These are phyloP conservation scores for Drosophila bocqueti DNA, from an alignment of 1,140 invertebrate species.

Conservation along the genomic window DNA sequence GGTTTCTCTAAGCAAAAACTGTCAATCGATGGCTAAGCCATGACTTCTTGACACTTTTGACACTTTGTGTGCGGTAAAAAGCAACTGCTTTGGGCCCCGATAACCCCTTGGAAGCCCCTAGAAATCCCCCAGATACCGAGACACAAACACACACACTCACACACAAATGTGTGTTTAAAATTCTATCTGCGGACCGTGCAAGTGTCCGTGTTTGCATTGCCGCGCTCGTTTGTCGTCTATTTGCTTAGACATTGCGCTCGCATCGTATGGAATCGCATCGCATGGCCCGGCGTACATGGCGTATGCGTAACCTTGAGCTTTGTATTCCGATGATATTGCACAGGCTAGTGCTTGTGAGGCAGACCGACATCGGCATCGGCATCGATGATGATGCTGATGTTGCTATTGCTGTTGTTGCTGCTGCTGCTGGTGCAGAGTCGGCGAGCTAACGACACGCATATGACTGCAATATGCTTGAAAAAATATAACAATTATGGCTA, in stretches of 20 bases:
- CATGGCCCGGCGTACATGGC: constrained; percentile 66
- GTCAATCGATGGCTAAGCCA: constrained; percentile 41
- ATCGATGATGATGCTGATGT: constrained; percentile 15
- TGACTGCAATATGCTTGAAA: constrained; percentile 69
- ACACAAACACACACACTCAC: constrained; percentile 4
- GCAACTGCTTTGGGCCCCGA: constrained; percentile 18
- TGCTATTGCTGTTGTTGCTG: constrained; percentile 13
- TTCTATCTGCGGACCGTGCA: constrained; percentile 67
- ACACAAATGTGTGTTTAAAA: constrained; percentile 40
- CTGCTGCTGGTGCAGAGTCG: constrained; percentile 31
- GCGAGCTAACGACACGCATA: constrained; percentile 57
- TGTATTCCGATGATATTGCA: constrained; percentile 62
- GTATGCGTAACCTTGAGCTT: constrained; percentile 80
- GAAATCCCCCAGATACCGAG: constrained; percentile 13
- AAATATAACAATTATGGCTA: constrained; percentile 73
- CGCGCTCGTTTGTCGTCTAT: constrained; percentile 67
- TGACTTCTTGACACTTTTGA: constrained; percentile 58
- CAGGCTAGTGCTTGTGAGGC: constrained; percentile 41
- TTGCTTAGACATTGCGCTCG: constrained; percentile 78
- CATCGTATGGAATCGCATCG: constrained; percentile 43
- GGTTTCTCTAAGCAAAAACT: constrained; percentile 10
- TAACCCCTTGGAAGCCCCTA: constrained; percentile 15
- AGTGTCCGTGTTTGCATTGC: constrained; percentile 78
- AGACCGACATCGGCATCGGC: constrained; percentile 23
- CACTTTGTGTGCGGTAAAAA: constrained; percentile 42